A percentile compares a stretch with the other conserved stretches of the same genome.
Evolutionary conservation across 2,113 vertebrate genomes (phyloP).

Genomic region (Antechinus flavipes): DNA sequence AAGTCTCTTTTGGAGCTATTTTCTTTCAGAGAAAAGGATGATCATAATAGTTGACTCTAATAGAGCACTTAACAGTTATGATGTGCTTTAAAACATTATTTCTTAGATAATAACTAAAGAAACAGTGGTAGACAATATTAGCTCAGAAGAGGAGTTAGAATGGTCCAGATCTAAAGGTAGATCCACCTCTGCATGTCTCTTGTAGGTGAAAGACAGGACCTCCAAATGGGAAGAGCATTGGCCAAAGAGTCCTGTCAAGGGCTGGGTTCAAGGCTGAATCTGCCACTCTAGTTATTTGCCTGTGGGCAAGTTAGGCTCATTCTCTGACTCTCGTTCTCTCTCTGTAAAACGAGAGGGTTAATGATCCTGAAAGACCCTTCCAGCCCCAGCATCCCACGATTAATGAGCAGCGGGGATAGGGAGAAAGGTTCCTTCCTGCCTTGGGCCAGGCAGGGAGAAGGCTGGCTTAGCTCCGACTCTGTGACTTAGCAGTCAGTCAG

Average conservation of each 20-base stretch:
- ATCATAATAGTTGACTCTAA: not conserved
- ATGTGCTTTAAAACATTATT: not conserved
- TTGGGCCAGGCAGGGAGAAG: not conserved
- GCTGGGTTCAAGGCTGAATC: not conserved
- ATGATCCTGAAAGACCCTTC: not conserved
- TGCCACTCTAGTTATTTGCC: not conserved
- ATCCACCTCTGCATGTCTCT: not conserved
- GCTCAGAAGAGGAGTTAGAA: not conserved
- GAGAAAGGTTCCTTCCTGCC: not conserved
- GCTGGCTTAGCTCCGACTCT: not conserved
- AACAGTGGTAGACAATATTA: not conserved
- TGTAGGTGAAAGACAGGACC: rapidly evolving
- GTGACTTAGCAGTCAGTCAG: not conserved
- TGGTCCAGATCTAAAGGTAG: not conserved
- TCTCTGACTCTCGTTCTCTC: not conserved
- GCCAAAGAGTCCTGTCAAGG: not conserved
- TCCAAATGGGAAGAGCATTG: not conserved
- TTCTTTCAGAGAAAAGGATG: not conserved
- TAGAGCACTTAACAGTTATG: not conserved
- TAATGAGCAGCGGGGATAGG: not conserved
- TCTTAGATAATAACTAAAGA: not conserved
- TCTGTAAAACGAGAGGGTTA: not conserved
- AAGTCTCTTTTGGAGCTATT: not conserved
- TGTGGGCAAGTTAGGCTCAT: not conserved
- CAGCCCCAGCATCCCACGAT: not conserved